Evolutionary conservation across 2,888 invertebrate species (phyloP).

Genomic region (Parasteatoda lunata): DNA sequence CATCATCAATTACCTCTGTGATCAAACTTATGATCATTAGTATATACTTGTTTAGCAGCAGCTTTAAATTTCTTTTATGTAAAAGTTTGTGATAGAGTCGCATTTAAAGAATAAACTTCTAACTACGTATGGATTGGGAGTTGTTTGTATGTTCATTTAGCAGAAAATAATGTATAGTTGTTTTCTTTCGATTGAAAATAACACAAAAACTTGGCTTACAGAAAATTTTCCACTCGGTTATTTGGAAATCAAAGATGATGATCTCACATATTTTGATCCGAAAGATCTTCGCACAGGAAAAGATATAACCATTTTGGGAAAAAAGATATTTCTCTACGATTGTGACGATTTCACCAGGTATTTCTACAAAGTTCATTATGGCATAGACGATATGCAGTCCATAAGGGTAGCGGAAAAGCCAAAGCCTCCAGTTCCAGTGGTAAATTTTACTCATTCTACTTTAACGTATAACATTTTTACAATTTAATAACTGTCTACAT

Average conservation of each 20-base stretch:
- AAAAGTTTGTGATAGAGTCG: no score
- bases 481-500: background rate
- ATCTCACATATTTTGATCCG: conserved; percentile 85
- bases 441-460: background rate
- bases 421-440: conserved; percentile 34
- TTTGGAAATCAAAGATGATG: conserved; percentile 83
- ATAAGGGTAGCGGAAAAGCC: conserved; percentile 73
- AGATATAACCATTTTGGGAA: conserved; percentile 74
- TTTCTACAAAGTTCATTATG: conserved; percentile 80
- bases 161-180: background rate
- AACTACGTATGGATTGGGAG: no score
- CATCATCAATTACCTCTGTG: no score
- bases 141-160: no score
- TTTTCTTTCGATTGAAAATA: background rate
- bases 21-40: no score
- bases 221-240: conserved; percentile 76
- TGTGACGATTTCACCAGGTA: conserved; percentile 87
- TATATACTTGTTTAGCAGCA: no score
- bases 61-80: no score
- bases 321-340: conserved; percentile 83
- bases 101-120: no score
- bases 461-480: no score
- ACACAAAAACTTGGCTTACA: background rate
- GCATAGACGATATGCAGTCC: conserved; percentile 75
- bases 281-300: conserved; percentile 85